A percentile compares a stretch with the other conserved stretches of the same genome.
Evolutionary conservation across 2,113 vertebrate species (phyloP).

Genomic region (Lasiurus cinereus): DNA sequence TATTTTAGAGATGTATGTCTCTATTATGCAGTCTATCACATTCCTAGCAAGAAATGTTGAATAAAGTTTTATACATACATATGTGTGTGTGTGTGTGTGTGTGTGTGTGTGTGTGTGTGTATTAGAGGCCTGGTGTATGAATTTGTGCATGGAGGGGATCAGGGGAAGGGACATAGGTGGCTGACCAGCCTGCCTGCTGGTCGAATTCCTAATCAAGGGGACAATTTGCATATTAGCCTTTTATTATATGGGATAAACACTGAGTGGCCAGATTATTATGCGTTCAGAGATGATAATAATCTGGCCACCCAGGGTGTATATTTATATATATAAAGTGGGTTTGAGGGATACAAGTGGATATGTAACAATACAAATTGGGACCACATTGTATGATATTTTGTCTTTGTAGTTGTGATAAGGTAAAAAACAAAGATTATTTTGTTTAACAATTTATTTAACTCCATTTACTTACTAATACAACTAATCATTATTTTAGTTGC

Average conservation of each 20-base stretch:
- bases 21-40: neutral
- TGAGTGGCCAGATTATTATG: too few species aligned
- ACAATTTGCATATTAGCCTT: too few species aligned
- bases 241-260: too few species aligned
- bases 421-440: constrained; percentile 7
- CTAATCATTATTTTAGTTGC: neutral
- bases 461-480: neutral
- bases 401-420: neutral
- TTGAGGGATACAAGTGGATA: neutral
- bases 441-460: neutral
- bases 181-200: too few species aligned
- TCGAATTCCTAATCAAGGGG: too few species aligned
- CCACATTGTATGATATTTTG: neutral
- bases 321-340: neutral
- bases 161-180: too few species aligned
- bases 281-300: too few species aligned
- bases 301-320: too few species aligned
- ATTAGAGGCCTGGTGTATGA: too few species aligned
- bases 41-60: neutral
- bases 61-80: neutral
- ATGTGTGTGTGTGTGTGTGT: too few species aligned
- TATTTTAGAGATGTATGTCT: neutral
- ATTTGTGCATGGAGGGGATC: too few species aligned
- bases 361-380: neutral
- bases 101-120: too few species aligned